Percentiles rank a stretch among this genome's conserved stretches.
phyloP scores from a whole-genome alignment of 1,140 invertebrate genomes.

The Bombus turneri region DNA sequence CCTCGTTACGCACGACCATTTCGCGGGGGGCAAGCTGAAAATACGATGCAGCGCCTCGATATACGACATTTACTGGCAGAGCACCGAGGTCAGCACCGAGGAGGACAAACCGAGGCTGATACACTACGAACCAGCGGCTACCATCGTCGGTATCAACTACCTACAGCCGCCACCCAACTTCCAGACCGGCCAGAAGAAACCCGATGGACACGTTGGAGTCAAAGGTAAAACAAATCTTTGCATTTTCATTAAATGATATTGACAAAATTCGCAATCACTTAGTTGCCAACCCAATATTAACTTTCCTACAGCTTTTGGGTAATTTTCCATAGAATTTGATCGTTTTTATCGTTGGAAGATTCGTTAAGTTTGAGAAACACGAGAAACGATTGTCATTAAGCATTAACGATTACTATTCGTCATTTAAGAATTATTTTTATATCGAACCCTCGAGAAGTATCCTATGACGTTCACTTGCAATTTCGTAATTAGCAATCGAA shows the following conservation, averaged over 20 bases:
- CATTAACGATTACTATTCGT: too few species aligned
- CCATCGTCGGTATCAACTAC: constrained; percentile 80
- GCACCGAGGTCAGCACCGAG: constrained; percentile 84
- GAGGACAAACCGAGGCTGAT: constrained; percentile 80
- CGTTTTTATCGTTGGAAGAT: too few species aligned
- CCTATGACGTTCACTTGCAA: too few species aligned
- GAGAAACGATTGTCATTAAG: too few species aligned
- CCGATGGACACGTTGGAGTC: constrained; percentile 79
- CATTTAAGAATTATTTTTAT: too few species aligned
- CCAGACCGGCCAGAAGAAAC: constrained; percentile 80
- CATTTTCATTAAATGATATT: not conserved
- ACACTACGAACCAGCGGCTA: constrained; percentile 74
- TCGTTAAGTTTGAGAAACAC: too few species aligned
- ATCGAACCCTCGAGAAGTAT: too few species aligned
- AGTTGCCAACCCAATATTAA: too few species aligned
- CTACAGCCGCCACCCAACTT: constrained; percentile 81
- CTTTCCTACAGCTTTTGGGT: rapidly evolving
- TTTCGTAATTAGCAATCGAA: too few species aligned
- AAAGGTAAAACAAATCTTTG: constrained; percentile 72
- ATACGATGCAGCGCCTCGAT: constrained; percentile 86
- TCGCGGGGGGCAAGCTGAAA: constrained; percentile 84
- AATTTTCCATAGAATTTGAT: too few species aligned
- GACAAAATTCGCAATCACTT: too few species aligned
- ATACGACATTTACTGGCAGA: constrained; percentile 85
- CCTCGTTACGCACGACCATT: constrained; percentile 83